phyloP scores from a whole-genome alignment of 2,113 vertebrate species.

The Xiphorhynchus elegans region DNA sequence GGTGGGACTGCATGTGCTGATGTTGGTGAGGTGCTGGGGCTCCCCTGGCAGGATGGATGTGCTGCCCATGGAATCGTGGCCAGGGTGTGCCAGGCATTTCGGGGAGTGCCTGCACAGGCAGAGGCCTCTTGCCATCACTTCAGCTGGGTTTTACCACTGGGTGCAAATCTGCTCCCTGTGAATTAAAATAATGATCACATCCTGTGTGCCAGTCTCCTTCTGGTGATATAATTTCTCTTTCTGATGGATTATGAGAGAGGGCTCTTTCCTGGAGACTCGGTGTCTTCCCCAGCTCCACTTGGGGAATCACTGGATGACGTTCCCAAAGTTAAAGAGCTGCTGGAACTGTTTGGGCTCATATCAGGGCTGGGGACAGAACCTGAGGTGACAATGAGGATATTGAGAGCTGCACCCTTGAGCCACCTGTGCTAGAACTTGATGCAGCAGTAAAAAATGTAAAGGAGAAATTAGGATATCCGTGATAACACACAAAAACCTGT shows the following conservation, averaged over 20 bases:
- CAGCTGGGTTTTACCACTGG: not conserved
- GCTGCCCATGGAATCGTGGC: not conserved
- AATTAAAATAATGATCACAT: not conserved
- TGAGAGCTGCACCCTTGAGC: slow-evolving; percentile 5
- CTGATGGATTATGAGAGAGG: fast-evolving
- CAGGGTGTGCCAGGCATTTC: not conserved
- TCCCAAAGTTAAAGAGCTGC: not conserved
- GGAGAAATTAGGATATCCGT: not conserved
- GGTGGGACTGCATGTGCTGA: not conserved
- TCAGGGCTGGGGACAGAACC: not conserved
- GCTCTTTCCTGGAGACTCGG: not conserved
- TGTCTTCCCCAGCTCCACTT: not conserved
- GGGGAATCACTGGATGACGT: not conserved
- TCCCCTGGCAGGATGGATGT: not conserved
- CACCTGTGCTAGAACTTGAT: slow-evolving; percentile 1
- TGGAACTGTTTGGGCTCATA: not conserved
- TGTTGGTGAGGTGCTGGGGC: not conserved
- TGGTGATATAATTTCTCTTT: not conserved
- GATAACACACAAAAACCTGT: not conserved
- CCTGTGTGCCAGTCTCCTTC: not conserved
- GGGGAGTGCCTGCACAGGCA: not conserved
- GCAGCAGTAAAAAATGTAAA: not conserved
- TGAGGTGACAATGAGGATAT: not conserved
- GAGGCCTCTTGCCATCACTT: not conserved
- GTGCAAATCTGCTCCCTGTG: not conserved